Evolutionary conservation across 2,113 vertebrate genomes (phyloP).

Genomic region (Notiomystis cincta): DNA sequence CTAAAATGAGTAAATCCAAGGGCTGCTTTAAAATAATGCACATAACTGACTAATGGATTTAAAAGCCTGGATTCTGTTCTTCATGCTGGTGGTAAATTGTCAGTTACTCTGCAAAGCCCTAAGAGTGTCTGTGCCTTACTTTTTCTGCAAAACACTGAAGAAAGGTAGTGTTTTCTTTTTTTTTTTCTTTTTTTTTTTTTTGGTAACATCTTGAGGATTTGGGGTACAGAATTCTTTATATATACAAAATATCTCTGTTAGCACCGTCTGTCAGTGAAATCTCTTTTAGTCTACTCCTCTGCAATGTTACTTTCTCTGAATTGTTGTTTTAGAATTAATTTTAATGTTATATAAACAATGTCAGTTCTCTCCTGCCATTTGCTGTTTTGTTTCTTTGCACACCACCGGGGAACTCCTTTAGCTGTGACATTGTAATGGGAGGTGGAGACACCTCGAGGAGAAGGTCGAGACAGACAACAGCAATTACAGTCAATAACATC

Average conservation of each 20-base stretch:
- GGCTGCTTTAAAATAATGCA: not conserved
- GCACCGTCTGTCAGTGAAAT: not conserved
- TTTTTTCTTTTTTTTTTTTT: not conserved
- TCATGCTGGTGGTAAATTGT: not conserved
- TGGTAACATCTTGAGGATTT: not conserved
- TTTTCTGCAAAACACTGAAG: not conserved
- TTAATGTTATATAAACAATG: not conserved
- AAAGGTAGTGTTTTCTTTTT: not conserved
- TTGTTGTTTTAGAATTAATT: not conserved
- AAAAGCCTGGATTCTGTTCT: not conserved
- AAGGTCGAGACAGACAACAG: not conserved
- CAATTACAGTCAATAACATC: not conserved
- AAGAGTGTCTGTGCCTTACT: not conserved
- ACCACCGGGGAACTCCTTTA: not conserved
- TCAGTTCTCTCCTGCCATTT: not conserved
- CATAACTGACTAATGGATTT: not conserved
- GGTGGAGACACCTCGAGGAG: slow-evolving; percentile 36
- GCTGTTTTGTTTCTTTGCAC: not conserved
- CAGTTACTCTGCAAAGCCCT: not conserved
- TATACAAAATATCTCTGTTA: not conserved
- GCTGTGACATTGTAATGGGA: not conserved
- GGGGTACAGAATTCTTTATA: not conserved
- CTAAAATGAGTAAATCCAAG: not conserved
- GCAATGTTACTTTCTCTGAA: not conserved
- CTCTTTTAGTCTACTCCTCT: not conserved